These are phyloP conservation scores for Tychaedon coryphoeus DNA, from an alignment of 2,113 vertebrate species.

Conservation along the genomic window DNA sequence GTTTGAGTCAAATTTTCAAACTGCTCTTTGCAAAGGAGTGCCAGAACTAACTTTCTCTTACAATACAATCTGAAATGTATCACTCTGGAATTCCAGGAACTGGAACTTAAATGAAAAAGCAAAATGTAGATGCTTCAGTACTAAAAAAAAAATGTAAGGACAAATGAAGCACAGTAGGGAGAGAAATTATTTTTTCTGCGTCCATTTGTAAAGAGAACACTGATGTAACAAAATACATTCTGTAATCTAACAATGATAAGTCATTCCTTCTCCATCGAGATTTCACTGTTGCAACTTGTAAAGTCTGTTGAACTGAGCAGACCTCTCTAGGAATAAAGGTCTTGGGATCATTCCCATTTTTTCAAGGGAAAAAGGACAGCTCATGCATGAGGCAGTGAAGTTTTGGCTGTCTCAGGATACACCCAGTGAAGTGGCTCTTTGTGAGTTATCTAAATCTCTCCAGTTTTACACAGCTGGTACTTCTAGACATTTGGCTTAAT, in stretches of 20 bases:
- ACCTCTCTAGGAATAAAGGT: constrained; percentile 12
- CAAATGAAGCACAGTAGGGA: not conserved
- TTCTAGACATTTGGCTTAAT: not conserved
- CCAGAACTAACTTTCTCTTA: constrained; percentile 52
- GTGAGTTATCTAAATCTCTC: not conserved
- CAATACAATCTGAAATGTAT: constrained; percentile 24
- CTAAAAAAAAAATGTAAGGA: not conserved
- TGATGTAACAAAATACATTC: not conserved
- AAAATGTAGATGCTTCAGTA: not conserved
- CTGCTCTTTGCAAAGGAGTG: not conserved
- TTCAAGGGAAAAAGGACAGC: not conserved
- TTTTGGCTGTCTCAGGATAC: not conserved
- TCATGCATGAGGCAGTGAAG: not conserved
- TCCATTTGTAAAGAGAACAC: not conserved
- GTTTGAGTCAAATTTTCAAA: constrained; percentile 20
- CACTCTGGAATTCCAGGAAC: constrained; percentile 30
- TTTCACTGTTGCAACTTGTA: not conserved
- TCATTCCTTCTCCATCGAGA: not conserved
- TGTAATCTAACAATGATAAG: not conserved
- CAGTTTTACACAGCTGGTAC: not conserved
- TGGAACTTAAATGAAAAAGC: constrained; percentile 30
- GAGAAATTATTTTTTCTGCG: not conserved
- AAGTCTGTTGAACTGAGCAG: not conserved
- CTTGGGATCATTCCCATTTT: constrained; percentile 17
- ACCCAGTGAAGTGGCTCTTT: not conserved